Base-by-base conservation (phyloP, 2,797 vertebrate species). In the Masticophis lateralis region DNA sequence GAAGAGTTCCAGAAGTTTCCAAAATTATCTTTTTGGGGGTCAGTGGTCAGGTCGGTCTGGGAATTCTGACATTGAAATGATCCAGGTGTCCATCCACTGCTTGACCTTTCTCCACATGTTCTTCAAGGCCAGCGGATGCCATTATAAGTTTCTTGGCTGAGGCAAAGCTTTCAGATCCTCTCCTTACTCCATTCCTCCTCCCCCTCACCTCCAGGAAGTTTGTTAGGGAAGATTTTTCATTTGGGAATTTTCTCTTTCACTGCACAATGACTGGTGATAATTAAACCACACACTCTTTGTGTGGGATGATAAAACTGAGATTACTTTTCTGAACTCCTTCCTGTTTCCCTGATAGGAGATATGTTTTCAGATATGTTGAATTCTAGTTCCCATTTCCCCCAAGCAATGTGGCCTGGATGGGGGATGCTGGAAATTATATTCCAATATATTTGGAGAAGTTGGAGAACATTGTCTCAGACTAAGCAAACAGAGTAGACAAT, bases 91-190 rank as follows among this genome's bases (percentile, higher is more conserved):
- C 32, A 1, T 63, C 51, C 60, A 12, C 25, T 20, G 18, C 55
- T n/a, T 25, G 69, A 32, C n/a, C n/a, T 7, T 32, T 55, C 88
- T 83, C 56, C 0, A 59, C 18, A 18, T 14, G 86, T 37, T 93
- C 79, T 37, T 32, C 86, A 93, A 93, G 92, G 66, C 69, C 90
- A 20, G 18, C 56, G 12, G 66, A 93, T 86, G 57, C 83, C 87
- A 89, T 93, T 86, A 86, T 27, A 63, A 83, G 61, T 91, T 47
- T 93, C 10, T 83, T 91, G 87, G 90, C 90, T 83, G 11, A 11
- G 43, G 47, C 28, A 43, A 8, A 63, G 57, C 27, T 56, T 69
- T 63, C 9, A 20, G 25, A 56, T 89, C 37, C 25, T 37, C 69
- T 89, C 37, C n/a, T 32, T 66, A 22, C 63, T 37, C 47, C 14